These are phyloP conservation scores for Agrypnus murinus DNA, from an alignment of 2,888 invertebrate genomes.

Conservation along the genomic window DNA sequence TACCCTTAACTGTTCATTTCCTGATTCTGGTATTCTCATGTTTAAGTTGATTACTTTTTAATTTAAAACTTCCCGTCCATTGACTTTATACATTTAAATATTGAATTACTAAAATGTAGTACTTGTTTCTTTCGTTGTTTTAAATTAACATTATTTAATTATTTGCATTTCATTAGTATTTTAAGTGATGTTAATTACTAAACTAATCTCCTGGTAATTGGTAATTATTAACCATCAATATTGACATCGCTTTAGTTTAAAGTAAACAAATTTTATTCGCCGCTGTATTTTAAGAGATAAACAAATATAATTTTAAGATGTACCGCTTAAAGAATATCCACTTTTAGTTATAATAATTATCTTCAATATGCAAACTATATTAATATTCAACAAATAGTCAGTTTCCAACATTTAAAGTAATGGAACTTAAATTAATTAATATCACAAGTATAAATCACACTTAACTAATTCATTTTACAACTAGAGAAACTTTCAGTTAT, in stretches of 20 bases:
- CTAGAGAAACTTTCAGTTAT: conserved; percentile 33
- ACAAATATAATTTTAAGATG: conserved; percentile 37
- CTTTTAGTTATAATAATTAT: neutral
- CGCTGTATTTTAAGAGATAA: conserved; percentile 1
- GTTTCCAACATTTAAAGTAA: conserved; percentile 28
- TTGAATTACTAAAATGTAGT: neutral
- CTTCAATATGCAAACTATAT: neutral
- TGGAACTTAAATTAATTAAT: conserved; percentile 43
- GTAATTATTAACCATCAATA: conserved; percentile 48
- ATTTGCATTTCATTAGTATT: conserved; percentile 60
- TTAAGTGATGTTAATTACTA: conserved; percentile 58
- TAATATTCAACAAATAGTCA: neutral
- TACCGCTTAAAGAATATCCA: conserved; percentile 16
- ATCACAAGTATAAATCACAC: conserved; percentile 44
- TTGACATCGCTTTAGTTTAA: conserved; percentile 41
- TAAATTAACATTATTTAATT: conserved; percentile 28
- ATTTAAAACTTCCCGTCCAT: no score
- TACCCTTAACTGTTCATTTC: no score
- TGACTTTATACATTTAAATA: no score
- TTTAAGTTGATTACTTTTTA: no score
- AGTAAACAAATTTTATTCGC: conserved; percentile 16
- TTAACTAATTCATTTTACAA: conserved; percentile 51
- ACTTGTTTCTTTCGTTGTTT: neutral
- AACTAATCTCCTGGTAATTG: conserved; percentile 59
- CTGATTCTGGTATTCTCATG: no score